phyloP scores from a whole-genome alignment of 1,140 invertebrate genomes.

The Oryctes rhinoceros region DNA sequence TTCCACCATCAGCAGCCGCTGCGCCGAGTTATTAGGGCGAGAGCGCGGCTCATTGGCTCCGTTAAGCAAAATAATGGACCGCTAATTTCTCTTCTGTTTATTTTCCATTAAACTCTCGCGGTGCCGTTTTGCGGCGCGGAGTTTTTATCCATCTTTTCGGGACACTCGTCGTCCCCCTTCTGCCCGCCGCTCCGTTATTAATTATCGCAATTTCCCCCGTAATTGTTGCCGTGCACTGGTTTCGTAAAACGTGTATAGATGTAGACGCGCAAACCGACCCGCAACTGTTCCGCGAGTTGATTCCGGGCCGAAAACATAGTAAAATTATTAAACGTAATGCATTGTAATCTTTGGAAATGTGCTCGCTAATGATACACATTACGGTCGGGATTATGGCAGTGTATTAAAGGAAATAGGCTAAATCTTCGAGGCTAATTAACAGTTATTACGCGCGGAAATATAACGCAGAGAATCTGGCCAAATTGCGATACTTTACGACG shows the following conservation, averaged over 20 bases:
- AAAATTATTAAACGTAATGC: constrained; percentile 9
- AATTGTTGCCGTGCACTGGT: neutral
- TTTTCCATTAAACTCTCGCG: constrained; percentile 10
- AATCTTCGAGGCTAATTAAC: neutral
- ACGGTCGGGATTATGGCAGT: neutral
- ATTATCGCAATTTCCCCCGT: constrained; percentile 2
- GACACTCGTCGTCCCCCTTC: neutral
- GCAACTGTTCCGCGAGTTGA: neutral
- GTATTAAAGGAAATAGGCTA: constrained; percentile 4
- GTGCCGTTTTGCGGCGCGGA: neutral
- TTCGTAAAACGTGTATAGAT: neutral
- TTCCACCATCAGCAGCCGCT: neutral
- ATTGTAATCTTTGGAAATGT: constrained; percentile 6
- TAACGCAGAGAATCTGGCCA: neutral
- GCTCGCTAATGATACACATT: constrained; percentile 3
- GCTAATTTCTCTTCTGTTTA: constrained; percentile 33
- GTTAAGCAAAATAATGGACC: constrained; percentile 23
- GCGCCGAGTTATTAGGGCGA: neutral
- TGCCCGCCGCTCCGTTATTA: neutral
- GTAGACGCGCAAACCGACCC: neutral
- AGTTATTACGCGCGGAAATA: neutral
- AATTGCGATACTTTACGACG: neutral
- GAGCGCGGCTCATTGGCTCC: constrained; percentile 19
- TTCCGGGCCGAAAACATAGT: neutral
- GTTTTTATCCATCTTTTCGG: neutral